These are phyloP conservation scores for Huso huso DNA, from an alignment of 2,797 vertebrate species.

Conservation along the genomic window DNA sequence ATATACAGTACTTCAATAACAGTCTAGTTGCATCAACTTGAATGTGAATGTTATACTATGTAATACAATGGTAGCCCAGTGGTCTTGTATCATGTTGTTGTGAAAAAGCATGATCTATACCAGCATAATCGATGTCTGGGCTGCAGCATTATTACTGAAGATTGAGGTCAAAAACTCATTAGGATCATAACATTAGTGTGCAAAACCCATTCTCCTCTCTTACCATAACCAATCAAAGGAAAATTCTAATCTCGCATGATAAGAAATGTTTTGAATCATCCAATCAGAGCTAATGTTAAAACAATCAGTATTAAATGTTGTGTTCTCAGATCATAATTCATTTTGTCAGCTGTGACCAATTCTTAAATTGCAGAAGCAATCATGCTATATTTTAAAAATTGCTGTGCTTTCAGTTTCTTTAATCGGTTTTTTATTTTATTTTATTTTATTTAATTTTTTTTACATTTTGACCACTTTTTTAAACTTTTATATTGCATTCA, in stretches of 20 bases:
- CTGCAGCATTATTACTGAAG: slow-evolving; percentile 54
- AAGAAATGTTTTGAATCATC: slow-evolving; percentile 26
- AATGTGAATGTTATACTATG: too few species aligned
- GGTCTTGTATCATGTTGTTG: slow-evolving; percentile 18
- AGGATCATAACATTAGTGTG: slow-evolving; percentile 48
- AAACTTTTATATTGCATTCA: too few species aligned
- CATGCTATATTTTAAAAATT: slow-evolving; percentile 7
- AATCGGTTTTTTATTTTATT: too few species aligned
- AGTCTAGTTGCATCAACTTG: too few species aligned
- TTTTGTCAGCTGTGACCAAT: slow-evolving; percentile 33
- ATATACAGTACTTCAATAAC: too few species aligned
- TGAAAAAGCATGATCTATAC: slow-evolving; percentile 53
- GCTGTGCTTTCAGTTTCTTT: slow-evolving; percentile 9
- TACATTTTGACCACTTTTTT: too few species aligned
- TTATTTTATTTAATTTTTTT: too few species aligned
- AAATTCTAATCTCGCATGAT: slow-evolving; percentile 31
- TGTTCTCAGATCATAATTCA: slow-evolving; percentile 33
- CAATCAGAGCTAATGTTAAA: slow-evolving; percentile 28
- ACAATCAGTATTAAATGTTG: slow-evolving; percentile 29
- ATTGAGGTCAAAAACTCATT: slow-evolving; percentile 69
- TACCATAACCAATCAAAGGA: slow-evolving; percentile 32
- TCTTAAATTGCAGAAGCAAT: slow-evolving; percentile 16
- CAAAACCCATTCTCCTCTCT: slow-evolving; percentile 27
- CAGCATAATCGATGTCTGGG: slow-evolving; percentile 52
- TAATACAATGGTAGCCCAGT: too few species aligned